These are phyloP conservation scores for Papilio aristodemus DNA, from an alignment of 1,140 invertebrate species.

Conservation along the genomic window DNA sequence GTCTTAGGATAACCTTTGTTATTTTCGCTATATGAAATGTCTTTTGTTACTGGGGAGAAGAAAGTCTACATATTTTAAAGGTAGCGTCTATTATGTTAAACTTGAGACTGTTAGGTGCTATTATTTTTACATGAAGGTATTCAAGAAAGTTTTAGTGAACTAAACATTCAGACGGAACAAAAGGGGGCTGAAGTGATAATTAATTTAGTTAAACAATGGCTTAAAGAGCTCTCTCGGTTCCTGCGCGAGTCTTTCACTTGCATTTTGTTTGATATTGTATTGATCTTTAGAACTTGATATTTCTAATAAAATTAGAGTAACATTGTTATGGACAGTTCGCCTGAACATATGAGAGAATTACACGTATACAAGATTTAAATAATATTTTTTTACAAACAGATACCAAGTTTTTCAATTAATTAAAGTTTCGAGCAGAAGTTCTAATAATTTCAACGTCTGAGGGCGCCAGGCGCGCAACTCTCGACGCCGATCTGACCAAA, in stretches of 20 bases:
- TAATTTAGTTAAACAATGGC: conserved; percentile 32
- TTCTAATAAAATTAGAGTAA: not conserved
- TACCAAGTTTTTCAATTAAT: conserved; percentile 8
- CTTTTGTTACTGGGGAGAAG: too few relatives aligned
- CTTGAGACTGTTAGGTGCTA: conserved; percentile 14
- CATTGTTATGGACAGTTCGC: not conserved
- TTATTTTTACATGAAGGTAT: conserved; percentile 28
- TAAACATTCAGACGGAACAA: conserved; percentile 27
- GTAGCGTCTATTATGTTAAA: conserved; percentile 19
- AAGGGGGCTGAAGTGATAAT: conserved; percentile 28
- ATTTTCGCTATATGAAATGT: too few relatives aligned
- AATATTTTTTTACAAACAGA: not conserved
- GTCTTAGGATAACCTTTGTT: too few relatives aligned
- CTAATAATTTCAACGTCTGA: conserved; percentile 4
- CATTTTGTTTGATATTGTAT: not conserved
- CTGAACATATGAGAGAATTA: not conserved
- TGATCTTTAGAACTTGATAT: not conserved
- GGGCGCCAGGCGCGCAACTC: conserved; percentile 44
- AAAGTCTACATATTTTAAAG: not conserved
- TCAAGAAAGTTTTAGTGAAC: conserved; percentile 34
- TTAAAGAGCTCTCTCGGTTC: conserved; percentile 11
- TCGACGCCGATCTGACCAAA: conserved; percentile 64
- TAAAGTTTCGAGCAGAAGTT: conserved; percentile 31
- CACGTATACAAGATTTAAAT: too few relatives aligned
- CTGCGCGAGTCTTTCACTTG: conserved; percentile 17